These are phyloP conservation scores for Planiliza haematocheilus DNA, from an alignment of 2,113 vertebrate genomes.

Conservation along the genomic window DNA sequence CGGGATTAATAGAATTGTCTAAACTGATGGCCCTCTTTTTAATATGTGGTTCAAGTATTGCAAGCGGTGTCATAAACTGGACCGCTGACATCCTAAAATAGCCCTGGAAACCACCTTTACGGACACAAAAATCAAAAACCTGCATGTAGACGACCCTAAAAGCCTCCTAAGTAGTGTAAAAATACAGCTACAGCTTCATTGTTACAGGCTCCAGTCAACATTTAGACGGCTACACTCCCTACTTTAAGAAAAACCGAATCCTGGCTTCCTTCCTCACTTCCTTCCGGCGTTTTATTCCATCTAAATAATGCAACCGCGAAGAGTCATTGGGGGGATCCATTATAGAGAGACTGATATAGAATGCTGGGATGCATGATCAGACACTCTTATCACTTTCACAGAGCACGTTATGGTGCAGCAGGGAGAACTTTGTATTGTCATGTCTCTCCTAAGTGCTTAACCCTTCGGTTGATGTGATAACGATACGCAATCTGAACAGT, in stretches of 20 bases:
- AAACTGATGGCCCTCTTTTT: too few species aligned
- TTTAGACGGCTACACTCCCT: slow-evolving; percentile 53
- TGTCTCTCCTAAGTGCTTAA: slow-evolving; percentile 78
- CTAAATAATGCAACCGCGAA: slow-evolving; percentile 81
- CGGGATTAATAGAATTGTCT: too few species aligned
- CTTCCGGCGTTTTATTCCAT: slow-evolving; percentile 79
- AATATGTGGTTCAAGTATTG: too few species aligned
- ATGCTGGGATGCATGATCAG: slow-evolving; percentile 75
- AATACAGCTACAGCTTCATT: slow-evolving; percentile 42
- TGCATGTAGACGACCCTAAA: slow-evolving; percentile 40
- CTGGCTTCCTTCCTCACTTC: slow-evolving; percentile 68
- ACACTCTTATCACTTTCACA: slow-evolving; percentile 76
- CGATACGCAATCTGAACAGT: slow-evolving; percentile 59
- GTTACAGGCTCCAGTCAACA: slow-evolving; percentile 59
- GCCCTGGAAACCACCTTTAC: not conserved
- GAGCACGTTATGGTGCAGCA: slow-evolving; percentile 70
- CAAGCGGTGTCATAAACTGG: too few species aligned
- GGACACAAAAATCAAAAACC: slow-evolving; percentile 38
- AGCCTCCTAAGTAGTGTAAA: slow-evolving; percentile 35
- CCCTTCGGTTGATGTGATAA: slow-evolving; percentile 72
- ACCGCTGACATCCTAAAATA: too few species aligned
- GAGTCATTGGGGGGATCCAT: slow-evolving; percentile 77
- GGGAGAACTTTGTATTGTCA: slow-evolving; percentile 78
- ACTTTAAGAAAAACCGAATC: slow-evolving; percentile 67
- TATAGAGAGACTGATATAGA: slow-evolving; percentile 76